Evolutionary conservation across 1,140 invertebrate species (phyloP), one percentile per base, ranked within the genome.

Genomic region (Lineus longissimus): DNA sequence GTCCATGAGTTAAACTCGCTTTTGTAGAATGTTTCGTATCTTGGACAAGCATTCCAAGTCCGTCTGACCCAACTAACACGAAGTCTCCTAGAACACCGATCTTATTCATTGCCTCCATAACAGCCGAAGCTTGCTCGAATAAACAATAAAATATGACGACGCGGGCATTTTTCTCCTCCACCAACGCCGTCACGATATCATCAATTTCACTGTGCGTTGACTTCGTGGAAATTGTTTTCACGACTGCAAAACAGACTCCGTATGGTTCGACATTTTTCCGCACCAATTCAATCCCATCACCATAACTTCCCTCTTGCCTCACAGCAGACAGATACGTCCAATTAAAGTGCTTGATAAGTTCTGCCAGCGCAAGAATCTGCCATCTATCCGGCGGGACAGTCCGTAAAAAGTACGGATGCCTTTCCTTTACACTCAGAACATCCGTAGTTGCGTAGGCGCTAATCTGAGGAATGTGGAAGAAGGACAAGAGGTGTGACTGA

Each of bases 31-130:
- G 33, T 61, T 87, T 86, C 0, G 90, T 82, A 1, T 89, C 76
- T 65, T 88, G 86, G 19, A 86, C 80, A 67, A 89, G 87, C 58
- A 86, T 85, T 17, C 88, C 89, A 87, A 89, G 89, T 1, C 88
- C 88, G 73, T 91, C 89, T 63, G 87, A 88, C 1, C 88, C 89
- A 15, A 91, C 83, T 88, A 88, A 91, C 41, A 87, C 84, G 68
- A 90, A 89, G 27, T 70, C 61, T 13, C 66, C 54, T 19, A 45
- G 55, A 17, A 75, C 65, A 40, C 73, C 67, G 29, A 76, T 68
- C 4, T 76, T 83, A 62, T 80, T 77, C 1, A 82, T 9, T n/a
- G 47, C n/a, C 47, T 51, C 47, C 47, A 27, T 4, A 51, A 19
- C 19, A 51, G 6, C 47, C 47, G 25, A 4, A 6, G 6, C 6